These are phyloP conservation scores for Nansenia antarctica DNA, from an alignment of 2,113 vertebrate species.

Conservation along the genomic window DNA sequence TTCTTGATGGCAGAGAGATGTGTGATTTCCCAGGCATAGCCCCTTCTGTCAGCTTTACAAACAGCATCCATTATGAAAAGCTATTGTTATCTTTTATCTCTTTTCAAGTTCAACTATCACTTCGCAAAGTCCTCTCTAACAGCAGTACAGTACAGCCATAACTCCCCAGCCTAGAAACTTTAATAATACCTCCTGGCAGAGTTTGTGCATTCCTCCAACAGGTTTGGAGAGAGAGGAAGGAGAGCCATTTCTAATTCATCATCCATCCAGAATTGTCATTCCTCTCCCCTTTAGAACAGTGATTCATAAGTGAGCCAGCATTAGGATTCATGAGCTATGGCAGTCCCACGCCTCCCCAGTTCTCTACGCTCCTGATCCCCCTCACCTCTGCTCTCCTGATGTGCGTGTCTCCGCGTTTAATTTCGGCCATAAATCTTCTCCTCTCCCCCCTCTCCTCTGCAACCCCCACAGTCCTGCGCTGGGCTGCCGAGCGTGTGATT, in stretches of 20 bases:
- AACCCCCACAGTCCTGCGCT: constrained; percentile 12
- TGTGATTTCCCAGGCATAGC: not conserved
- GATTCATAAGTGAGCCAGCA: constrained; percentile 1
- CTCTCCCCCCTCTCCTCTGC: not conserved
- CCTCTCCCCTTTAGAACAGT: constrained; percentile 7
- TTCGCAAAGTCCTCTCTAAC: not conserved
- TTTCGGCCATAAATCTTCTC: constrained; percentile 41
- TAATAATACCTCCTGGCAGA: not conserved
- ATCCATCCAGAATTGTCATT: not conserved
- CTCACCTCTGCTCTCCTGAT: constrained; percentile 40
- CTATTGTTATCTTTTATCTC: not conserved
- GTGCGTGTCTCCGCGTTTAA: constrained; percentile 35
- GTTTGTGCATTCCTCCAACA: constrained; percentile 1
- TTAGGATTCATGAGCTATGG: constrained; percentile 29
- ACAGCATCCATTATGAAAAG: not conserved
- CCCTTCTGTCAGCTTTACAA: not conserved
- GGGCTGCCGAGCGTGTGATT: constrained; percentile 17
- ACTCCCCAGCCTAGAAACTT: not conserved
- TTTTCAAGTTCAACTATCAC: not conserved
- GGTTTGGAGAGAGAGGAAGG: not conserved
- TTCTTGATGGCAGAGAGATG: not conserved
- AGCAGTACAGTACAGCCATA: not conserved
- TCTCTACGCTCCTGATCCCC: constrained; percentile 15
- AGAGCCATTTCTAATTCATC: not conserved
- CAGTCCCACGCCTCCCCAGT: constrained; percentile 14